phyloP scores from a whole-genome alignment of 92 coral and sea anemone genomes.

The Epizoanthus stellaris region DNA sequence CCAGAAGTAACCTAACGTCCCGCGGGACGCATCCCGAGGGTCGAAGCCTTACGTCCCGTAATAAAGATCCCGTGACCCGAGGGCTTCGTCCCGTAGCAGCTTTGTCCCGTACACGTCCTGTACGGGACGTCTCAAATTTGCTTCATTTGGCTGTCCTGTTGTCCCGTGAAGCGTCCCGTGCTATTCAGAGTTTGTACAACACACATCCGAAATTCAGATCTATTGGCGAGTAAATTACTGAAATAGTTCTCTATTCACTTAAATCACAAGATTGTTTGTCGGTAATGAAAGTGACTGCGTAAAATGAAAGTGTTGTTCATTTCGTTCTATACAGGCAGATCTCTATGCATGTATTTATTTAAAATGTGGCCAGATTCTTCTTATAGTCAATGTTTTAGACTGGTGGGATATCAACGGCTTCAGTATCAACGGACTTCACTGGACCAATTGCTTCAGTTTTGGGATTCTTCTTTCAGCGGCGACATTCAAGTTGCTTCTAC shows the following conservation, averaged over 20 bases:
- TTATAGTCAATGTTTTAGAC: background rate
- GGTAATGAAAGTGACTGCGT: conserved; percentile 17
- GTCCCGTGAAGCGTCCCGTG: conserved; percentile 16
- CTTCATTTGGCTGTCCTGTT: conserved; percentile 14
- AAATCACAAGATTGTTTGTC: conserved; percentile 7
- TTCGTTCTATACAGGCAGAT: conserved; percentile 15
- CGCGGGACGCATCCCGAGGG: too few species aligned
- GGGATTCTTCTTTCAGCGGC: too few species aligned
- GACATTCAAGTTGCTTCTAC: too few species aligned
- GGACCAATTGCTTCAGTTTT: too few species aligned
- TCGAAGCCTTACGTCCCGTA: too few species aligned
- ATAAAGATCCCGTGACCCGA: conserved; percentile 14
- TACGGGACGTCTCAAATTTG: conserved; percentile 10
- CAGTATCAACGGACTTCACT: too few species aligned
- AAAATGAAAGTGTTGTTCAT: conserved; percentile 21
- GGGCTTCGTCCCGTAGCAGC: conserved; percentile 18
- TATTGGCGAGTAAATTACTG: conserved; percentile 14
- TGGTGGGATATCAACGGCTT: too few species aligned
- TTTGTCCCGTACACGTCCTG: conserved; percentile 15
- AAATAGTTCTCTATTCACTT: conserved; percentile 11
- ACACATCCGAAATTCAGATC: conserved; percentile 17
- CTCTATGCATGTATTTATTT: conserved; percentile 9
- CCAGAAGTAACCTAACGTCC: too few species aligned
- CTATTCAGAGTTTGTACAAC: conserved; percentile 23
- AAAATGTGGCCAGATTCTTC: conserved; percentile 19